Evolutionary conservation across 2,888 invertebrate species (phyloP).

Genomic region (Glaucopsyche alexis): DNA sequence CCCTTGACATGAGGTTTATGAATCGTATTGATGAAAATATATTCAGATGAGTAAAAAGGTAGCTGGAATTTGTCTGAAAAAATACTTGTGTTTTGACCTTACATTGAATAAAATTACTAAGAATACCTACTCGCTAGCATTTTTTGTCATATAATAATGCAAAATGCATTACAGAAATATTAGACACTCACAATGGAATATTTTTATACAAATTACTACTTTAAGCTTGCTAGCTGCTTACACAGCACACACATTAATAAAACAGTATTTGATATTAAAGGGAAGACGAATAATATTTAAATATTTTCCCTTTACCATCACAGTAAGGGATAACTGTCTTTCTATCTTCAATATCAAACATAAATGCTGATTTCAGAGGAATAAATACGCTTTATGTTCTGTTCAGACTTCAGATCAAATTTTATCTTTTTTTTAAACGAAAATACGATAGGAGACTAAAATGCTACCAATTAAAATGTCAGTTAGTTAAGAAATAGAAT

Average conservation of each 20-base stretch:
- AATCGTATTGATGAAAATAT: background rate
- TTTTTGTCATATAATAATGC: no score
- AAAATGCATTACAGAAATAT: no score
- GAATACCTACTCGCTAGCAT: no score
- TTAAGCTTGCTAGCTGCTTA: background rate
- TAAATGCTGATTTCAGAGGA: background rate
- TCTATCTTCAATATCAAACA: background rate
- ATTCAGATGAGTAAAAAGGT: background rate
- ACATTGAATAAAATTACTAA: no score
- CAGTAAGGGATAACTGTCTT: background rate
- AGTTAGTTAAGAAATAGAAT: no score
- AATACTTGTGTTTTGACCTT: background rate
- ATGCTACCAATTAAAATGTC: background rate
- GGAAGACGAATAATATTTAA: background rate
- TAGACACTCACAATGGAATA: no score
- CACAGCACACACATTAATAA: background rate
- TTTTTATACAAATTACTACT: background rate
- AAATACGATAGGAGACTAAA: background rate
- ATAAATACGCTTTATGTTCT: background rate
- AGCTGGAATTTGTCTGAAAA: background rate
- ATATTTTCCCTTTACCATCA: no score
- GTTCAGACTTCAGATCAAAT: background rate
- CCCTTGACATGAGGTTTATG: background rate
- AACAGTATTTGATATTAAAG: background rate
- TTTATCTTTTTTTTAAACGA: background rate